Conservation (phyloP, 2,113 vertebrate genomes). For the Leucoraja erinaceus region DNA sequence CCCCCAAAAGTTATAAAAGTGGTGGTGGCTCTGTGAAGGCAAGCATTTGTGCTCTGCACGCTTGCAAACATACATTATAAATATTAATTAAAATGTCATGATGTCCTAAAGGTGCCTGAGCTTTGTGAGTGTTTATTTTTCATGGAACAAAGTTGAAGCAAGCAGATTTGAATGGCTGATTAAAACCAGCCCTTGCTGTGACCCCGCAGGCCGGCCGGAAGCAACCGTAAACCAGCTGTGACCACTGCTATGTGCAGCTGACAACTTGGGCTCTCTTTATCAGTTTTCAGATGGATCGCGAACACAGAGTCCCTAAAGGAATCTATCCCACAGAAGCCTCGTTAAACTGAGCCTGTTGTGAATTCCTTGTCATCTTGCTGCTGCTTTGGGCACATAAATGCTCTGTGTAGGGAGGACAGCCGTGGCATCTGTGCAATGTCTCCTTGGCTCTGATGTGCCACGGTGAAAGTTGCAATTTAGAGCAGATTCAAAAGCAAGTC, state of each 20-base stretch:
- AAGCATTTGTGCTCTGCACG: neutral
- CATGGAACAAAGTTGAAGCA: slow-evolving; percentile 5
- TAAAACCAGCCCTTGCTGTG: slow-evolving; percentile 36
- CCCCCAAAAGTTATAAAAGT: neutral
- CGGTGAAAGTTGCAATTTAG: neutral
- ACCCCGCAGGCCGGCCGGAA: slow-evolving; percentile 35
- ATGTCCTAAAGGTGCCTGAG: neutral
- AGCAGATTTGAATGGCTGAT: slow-evolving; percentile 35
- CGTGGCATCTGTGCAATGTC: neutral
- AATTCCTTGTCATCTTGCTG: neutral
- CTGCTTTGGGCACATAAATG: neutral
- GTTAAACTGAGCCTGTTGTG: slow-evolving; percentile 12
- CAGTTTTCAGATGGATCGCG: slow-evolving; percentile 15
- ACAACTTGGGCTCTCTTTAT: slow-evolving; percentile 31
- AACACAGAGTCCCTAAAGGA: slow-evolving; percentile 29
- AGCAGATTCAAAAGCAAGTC: neutral
- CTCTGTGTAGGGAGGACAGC: neutral
- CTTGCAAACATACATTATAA: neutral
- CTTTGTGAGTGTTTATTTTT: slow-evolving; percentile 10
- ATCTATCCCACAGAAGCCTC: neutral
- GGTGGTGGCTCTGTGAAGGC: neutral
- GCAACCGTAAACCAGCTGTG: slow-evolving; percentile 34
- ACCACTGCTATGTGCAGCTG: slow-evolving; percentile 31
- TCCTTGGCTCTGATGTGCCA: neutral
- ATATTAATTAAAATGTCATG: slow-evolving; percentile 16